Evolutionary conservation across 2,888 invertebrate genomes (phyloP).

Genomic region (Ophonus ardosiacus): DNA sequence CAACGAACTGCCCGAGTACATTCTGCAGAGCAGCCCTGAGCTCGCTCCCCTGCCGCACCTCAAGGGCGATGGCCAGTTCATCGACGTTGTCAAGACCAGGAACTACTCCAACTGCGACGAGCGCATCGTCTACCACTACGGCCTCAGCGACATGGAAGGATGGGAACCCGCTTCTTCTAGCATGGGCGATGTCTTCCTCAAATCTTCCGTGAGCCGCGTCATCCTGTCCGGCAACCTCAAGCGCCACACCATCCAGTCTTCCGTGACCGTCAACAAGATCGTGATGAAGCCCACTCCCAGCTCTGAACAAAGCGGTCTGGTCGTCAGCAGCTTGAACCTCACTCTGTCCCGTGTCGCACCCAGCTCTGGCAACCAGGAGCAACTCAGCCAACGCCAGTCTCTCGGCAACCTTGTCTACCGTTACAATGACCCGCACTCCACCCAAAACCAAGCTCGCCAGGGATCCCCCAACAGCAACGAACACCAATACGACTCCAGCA

Average conservation of each 20-base stretch:
- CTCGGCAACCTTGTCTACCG: slow-evolving; percentile 79
- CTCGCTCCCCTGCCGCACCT: slow-evolving; percentile 77
- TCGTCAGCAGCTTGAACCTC: slow-evolving; percentile 80
- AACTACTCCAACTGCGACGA: slow-evolving; percentile 82
- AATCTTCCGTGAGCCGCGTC: slow-evolving; percentile 79
- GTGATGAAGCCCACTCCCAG: slow-evolving; percentile 79
- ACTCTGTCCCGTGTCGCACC: slow-evolving; percentile 73
- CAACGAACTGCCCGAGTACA: slow-evolving; percentile 78
- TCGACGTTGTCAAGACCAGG: slow-evolving; percentile 83
- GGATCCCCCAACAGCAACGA: slow-evolving; percentile 59
- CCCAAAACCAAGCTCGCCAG: slow-evolving; percentile 69
- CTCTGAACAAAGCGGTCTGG: slow-evolving; percentile 80
- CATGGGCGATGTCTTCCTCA: slow-evolving; percentile 75
- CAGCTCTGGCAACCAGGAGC: slow-evolving; percentile 74
- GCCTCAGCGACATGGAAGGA: slow-evolving; percentile 77
- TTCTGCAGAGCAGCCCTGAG: slow-evolving; percentile 78
- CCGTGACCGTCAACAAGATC: slow-evolving; percentile 81
- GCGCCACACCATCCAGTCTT: slow-evolving; percentile 81
- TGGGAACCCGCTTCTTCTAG: slow-evolving; percentile 71
- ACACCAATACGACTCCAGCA: slow-evolving; percentile 65
- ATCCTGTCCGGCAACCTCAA: slow-evolving; percentile 78
- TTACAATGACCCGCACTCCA: slow-evolving; percentile 74
- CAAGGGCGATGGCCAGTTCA: slow-evolving; percentile 74
- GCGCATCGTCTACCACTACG: slow-evolving; percentile 82
- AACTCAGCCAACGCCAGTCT: slow-evolving; percentile 74